These are phyloP conservation scores for Pectinophora gossypiella DNA, from an alignment of 1,140 invertebrate species.

Conservation along the genomic window DNA sequence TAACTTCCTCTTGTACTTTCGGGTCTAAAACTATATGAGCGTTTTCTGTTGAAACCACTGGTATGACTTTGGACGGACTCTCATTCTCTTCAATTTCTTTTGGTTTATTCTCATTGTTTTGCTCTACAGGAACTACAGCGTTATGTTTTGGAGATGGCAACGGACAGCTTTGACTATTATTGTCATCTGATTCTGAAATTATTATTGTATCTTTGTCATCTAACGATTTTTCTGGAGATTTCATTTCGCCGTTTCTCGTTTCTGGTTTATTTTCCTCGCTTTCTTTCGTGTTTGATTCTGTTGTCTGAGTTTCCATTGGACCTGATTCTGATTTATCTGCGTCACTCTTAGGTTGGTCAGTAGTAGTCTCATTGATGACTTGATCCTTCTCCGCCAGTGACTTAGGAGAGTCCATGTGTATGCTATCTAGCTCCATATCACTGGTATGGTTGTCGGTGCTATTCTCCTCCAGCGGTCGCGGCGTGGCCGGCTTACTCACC, in stretches of 20 bases:
- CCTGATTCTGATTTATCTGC: conserved; percentile 31
- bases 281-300: conserved; percentile 20
- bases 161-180: conserved; percentile 68
- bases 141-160: conserved; percentile 58
- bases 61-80: conserved; percentile 59
- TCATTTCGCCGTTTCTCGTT: conserved; percentile 45
- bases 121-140: conserved; percentile 29
- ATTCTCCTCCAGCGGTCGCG: conserved; percentile 49
- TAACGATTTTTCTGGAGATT: conserved; percentile 37
- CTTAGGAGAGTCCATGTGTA: conserved; percentile 67
- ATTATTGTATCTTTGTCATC: conserved; percentile 73
- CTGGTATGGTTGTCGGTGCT: conserved; percentile 63
- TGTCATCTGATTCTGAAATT: conserved; percentile 73
- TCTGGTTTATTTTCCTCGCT: conserved; percentile 32
- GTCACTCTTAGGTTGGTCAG: conserved; percentile 31
- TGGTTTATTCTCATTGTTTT: conserved; percentile 39
- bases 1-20: conserved; percentile 44
- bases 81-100: conserved; percentile 49
- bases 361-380: conserved; percentile 49
- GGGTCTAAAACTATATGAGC: conserved; percentile 61
- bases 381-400: conserved; percentile 65
- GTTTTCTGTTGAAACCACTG: conserved; percentile 66
- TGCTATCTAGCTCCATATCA: conserved; percentile 71
- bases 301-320: conserved; percentile 17
- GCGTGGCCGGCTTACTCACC: conserved; percentile 49